Conservation (phyloP, 2,797 vertebrate genomes). For the Gymnothorax javanicus region DNA sequence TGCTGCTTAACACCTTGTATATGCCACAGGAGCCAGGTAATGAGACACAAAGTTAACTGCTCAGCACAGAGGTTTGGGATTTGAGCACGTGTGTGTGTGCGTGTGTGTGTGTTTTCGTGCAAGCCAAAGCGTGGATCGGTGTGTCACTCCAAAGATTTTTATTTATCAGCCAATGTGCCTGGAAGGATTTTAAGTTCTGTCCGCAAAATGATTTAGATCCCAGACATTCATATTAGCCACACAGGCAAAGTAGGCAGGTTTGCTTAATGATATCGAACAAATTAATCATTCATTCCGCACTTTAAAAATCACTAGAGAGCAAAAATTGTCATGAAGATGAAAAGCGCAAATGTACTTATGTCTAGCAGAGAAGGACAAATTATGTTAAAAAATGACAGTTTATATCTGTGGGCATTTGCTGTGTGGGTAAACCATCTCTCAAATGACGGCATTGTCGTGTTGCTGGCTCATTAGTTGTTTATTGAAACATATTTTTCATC, state of each 20-base stretch:
- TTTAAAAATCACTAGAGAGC: not conserved
- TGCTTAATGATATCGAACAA: not conserved
- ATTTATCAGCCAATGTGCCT: not conserved
- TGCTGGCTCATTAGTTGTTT: not conserved
- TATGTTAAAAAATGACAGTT: not conserved
- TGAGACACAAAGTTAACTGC: not conserved
- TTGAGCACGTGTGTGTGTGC: slow-evolving; percentile 4
- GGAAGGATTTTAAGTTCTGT: not conserved
- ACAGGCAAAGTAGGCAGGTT: not conserved
- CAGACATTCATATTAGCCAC: not conserved
- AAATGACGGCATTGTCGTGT: not conserved
- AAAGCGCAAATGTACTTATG: not conserved
- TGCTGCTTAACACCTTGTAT: not conserved
- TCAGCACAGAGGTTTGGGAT: not conserved
- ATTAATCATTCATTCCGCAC: not conserved
- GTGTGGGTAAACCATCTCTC: not conserved
- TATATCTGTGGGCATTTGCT: not conserved
- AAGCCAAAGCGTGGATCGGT: not conserved
- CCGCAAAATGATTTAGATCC: not conserved
- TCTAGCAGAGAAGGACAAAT: not conserved
- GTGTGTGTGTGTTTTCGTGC: not conserved
- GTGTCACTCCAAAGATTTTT: not conserved
- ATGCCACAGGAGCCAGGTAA: not conserved
- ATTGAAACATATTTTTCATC: not conserved
- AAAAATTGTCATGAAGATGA: not conserved